Conservation (phyloP, 30 jellyfish, hydroid and myxozoan species). For the Hydractinia echinata region DNA sequence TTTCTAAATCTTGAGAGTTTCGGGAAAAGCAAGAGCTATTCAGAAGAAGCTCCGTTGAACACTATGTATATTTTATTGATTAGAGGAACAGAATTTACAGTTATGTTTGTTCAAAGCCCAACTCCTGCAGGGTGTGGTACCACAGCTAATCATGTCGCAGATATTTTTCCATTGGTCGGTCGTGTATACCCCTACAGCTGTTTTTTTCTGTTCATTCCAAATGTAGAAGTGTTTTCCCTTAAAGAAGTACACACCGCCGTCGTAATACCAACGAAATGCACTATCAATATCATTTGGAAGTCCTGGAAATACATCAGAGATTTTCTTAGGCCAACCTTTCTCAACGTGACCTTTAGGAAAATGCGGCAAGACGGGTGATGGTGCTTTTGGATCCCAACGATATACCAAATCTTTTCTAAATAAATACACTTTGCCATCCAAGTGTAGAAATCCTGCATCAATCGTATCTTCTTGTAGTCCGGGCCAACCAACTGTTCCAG, state of each 20-base stretch:
- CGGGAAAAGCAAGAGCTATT: no score
- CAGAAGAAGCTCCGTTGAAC: no score
- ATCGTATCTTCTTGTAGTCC: neutral
- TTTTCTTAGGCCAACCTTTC: conserved; percentile 37
- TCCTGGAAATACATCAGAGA: conserved; percentile 43
- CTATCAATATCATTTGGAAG: conserved; percentile 38
- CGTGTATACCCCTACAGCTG: conserved; percentile 26
- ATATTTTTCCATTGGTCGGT: conserved; percentile 36
- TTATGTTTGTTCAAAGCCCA: neutral
- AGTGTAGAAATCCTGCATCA: conserved; percentile 40
- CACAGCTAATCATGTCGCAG: conserved; percentile 18
- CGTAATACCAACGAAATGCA: conserved; percentile 40
- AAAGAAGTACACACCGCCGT: conserved; percentile 33
- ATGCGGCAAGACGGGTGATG: conserved; percentile 7
- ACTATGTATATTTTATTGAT: no score
- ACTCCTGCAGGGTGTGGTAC: conserved; percentile 8
- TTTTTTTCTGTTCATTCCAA: conserved; percentile 19
- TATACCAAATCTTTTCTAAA: conserved; percentile 17
- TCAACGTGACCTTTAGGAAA: conserved; percentile 36
- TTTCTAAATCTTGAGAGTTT: no score
- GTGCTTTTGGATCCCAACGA: conserved; percentile 32
- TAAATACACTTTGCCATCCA: conserved; percentile 26
- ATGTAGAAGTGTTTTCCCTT: conserved; percentile 24
- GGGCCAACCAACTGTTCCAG: conserved; percentile 38
- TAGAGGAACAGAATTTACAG: neutral